These are phyloP conservation scores for Propithecus deckenii DNA, from an alignment of 2,797 vertebrate species.

Conservation along the genomic window DNA sequence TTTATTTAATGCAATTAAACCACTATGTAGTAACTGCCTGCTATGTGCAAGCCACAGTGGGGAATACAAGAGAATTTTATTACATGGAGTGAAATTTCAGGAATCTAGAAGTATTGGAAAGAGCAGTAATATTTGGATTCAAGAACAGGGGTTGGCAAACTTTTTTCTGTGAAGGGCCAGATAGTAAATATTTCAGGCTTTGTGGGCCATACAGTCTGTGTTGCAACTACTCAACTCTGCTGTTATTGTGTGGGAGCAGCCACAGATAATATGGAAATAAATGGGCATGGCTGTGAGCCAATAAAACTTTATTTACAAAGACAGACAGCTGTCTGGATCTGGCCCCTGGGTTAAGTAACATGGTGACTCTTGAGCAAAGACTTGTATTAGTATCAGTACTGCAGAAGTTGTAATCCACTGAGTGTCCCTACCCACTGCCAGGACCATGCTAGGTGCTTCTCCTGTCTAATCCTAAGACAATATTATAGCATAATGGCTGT, in stretches of 20 bases:
- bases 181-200: neutral
- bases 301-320: constrained; percentile 29
- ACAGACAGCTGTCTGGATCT: neutral
- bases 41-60: neutral
- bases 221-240: neutral
- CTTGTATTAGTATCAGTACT: neutral
- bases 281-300: neutral
- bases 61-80: neutral
- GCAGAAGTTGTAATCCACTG: neutral
- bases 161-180: neutral
- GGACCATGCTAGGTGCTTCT: neutral
- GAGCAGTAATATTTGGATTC: neutral
- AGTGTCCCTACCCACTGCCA: neutral
- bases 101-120: neutral
- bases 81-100: neutral
- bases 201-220: neutral
- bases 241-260: neutral
- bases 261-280: neutral
- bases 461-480: neutral
- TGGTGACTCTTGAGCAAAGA: neutral
- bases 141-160: neutral
- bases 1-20: neutral
- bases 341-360: neutral
- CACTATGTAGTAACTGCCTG: neutral
- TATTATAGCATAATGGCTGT: neutral